Evolutionary conservation across 2,113 vertebrate species (phyloP).

Genomic region (Hystrix cristata): DNA sequence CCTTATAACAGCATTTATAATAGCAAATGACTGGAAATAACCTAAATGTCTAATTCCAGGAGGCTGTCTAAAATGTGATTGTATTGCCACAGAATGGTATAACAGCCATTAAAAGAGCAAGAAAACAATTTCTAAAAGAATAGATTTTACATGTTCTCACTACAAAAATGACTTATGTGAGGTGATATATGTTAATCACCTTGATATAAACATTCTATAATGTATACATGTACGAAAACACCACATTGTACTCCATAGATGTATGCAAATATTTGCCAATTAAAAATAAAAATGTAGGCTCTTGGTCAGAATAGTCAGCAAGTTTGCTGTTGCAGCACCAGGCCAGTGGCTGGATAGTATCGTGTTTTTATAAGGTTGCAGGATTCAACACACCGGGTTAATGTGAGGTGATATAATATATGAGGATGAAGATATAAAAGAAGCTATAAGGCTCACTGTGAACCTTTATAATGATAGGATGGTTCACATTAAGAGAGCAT

Average conservation of each 20-base stretch:
- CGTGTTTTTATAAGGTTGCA: not conserved
- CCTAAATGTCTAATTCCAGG: slow-evolving; percentile 15
- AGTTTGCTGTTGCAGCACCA: not conserved
- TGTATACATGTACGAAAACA: not conserved
- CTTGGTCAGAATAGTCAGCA: not conserved
- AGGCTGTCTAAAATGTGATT: not conserved
- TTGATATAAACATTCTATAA: not conserved
- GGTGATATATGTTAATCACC: not conserved
- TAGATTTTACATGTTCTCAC: not conserved
- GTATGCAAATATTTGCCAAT: not conserved
- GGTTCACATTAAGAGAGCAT: not conserved
- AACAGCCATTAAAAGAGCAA: not conserved
- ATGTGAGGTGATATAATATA: not conserved
- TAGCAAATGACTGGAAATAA: slow-evolving; percentile 47
- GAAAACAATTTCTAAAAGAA: not conserved
- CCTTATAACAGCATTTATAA: not conserved
- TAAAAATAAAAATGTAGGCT: not conserved
- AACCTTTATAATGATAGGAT: not conserved
- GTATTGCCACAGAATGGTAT: not conserved
- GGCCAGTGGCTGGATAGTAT: not conserved
- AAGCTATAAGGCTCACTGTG: not conserved
- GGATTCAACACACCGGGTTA: not conserved
- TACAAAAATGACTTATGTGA: not conserved
- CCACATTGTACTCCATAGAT: not conserved
- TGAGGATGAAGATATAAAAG: not conserved